These are phyloP conservation scores for Montipora cactus DNA, from an alignment of 64 coral and sea anemone genomes.

Conservation along the genomic window DNA sequence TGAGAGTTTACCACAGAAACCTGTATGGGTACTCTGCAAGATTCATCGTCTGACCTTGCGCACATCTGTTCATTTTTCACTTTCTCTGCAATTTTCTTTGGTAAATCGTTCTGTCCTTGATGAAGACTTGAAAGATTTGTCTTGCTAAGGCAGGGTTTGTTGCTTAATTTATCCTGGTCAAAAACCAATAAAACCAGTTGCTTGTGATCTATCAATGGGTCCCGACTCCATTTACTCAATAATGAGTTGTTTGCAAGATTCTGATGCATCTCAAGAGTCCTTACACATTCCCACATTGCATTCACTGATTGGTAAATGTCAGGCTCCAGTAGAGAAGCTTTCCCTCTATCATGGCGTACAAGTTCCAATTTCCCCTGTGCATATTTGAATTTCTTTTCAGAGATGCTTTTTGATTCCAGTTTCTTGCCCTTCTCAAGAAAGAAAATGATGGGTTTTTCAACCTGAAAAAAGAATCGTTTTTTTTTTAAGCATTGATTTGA, in stretches of 20 bases:
- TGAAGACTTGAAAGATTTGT: not conserved
- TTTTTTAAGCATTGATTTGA: too few relatives aligned
- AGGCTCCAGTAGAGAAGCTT: not conserved
- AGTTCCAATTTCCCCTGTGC: not conserved
- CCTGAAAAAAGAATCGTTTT: not conserved
- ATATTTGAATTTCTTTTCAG: not conserved
- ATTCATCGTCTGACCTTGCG: not conserved
- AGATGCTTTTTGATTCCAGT: not conserved
- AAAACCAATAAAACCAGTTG: constrained; percentile 54
- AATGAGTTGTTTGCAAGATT: not conserved
- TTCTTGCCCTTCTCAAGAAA: not conserved
- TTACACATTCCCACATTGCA: not conserved
- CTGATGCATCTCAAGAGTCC: not conserved
- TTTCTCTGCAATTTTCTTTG: not conserved
- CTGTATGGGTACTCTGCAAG: not conserved
- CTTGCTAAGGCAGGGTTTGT: not conserved
- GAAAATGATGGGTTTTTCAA: constrained; percentile 10
- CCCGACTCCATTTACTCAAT: not conserved
- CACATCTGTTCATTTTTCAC: not conserved
- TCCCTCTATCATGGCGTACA: not conserved
- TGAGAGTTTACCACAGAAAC: too few relatives aligned
- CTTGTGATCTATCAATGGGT: constrained; percentile 44
- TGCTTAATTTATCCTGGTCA: constrained; percentile 1
- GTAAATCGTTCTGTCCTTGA: not conserved
- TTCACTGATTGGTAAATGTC: not conserved